Base-by-base conservation (phyloP, 2,797 vertebrate species). In the Phalloptychus januarius region DNA sequence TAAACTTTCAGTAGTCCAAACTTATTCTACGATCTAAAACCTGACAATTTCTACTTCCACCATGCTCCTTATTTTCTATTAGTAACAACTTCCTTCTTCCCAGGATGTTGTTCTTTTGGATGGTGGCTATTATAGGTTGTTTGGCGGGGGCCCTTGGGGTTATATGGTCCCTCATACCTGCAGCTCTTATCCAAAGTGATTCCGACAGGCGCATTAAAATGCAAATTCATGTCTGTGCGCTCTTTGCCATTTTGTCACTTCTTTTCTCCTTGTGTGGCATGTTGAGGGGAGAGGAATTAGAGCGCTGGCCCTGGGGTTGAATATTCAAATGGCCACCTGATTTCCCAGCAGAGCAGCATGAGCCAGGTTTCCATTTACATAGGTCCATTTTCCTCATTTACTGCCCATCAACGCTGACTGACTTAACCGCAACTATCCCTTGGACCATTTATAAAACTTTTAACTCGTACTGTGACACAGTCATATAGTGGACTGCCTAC, bases 171-270 rank as follows among this genome's bases (percentile, higher is more conserved):
- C 88, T 87, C 86, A 79, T 74, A 80, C 89, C 89, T 84, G 40
- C 83, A 80, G 89, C 80, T 89, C 76, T 82, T 85, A 86, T 91
- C 89, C 89, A 95, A 95, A 96, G 85, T 87, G 95, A 95, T 94
- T 96, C 91, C 90, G 95, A 96, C 95, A 94, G 92, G 93, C 96
- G 94, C 94, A 96, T 97, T 97, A 97, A 97, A 98, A 96, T 97
- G 96, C 96, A 96, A 97, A 97, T 97, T 97, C 93, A 93, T 93
- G 94, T 94, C 95, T 83, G 88, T 89, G 84, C 87, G 91, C 95
- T 96, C 93, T 85, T 90, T 91, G 93, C 92, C 89, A 91, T 94
- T 95, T 95, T 95, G 95, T 97, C 95, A 96, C 94, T 97, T 97
- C 96, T 95, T 96, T 96, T 96, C 91, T 93, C 88, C 84, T 92